Percentiles rank a stretch among this genome's conserved stretches.
Conservation (phyloP, 2,888 invertebrate species). For the Drosophila diplacantha region DNA sequence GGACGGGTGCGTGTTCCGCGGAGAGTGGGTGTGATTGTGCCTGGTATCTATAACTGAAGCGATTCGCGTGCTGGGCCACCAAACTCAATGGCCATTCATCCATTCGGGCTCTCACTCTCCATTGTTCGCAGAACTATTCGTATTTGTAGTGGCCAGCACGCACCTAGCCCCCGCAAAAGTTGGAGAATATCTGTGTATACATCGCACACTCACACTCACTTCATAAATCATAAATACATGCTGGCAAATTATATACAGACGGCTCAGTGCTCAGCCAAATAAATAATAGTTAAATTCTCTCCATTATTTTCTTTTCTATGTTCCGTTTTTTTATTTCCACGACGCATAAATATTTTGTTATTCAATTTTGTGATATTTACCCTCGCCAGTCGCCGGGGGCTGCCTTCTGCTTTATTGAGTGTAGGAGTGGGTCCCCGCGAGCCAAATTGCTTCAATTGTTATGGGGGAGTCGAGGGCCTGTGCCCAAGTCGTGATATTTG, state of each 20-base stretch:
- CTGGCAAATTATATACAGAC: constrained; percentile 68
- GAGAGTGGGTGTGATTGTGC: constrained; percentile 19
- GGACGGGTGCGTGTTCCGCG: constrained; percentile 56
- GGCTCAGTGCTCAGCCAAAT: constrained; percentile 51
- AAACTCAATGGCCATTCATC: constrained; percentile 63
- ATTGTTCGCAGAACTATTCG: constrained; percentile 67
- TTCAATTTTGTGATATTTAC: constrained; percentile 70
- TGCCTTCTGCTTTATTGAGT: constrained; percentile 11
- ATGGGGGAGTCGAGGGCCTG: constrained; percentile 32
- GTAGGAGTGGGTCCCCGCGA: constrained; percentile 3
- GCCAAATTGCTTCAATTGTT: constrained; percentile 65
- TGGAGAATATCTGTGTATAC: background rate
- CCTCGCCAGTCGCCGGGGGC: constrained; percentile 28
- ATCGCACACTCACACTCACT: constrained; percentile 41
- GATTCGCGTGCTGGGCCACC: constrained; percentile 65
- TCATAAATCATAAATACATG: constrained; percentile 72
- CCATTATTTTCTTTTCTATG: constrained; percentile 29
- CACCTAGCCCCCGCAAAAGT: constrained; percentile 23
- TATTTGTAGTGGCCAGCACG: constrained; percentile 63
- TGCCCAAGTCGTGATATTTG: constrained; percentile 41
- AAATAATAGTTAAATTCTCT: constrained; percentile 70
- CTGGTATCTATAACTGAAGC: constrained; percentile 63
- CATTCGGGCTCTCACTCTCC: constrained; percentile 38
- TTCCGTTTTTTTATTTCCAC: constrained; percentile 1
- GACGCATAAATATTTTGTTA: constrained; percentile 63